Percentiles rank a stretch among this genome's conserved stretches.
phyloP scores from a whole-genome alignment of 2,113 vertebrate species.

The Trochalopteron elliotii region DNA sequence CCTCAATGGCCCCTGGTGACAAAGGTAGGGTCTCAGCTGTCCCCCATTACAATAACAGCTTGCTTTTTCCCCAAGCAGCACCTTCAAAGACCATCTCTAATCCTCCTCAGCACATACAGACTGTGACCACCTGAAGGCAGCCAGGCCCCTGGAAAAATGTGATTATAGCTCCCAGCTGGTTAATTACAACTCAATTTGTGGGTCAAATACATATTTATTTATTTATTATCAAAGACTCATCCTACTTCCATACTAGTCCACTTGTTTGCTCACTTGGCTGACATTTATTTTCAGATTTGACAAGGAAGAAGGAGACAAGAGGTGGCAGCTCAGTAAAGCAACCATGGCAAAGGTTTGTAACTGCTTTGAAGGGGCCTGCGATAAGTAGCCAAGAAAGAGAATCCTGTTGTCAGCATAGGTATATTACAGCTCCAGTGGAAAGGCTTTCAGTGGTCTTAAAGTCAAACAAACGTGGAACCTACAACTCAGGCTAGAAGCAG shows the following conservation, averaged over 20 bases:
- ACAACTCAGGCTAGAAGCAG: neutral
- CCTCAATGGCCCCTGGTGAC: neutral
- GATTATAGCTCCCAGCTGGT: neutral
- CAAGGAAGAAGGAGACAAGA: neutral
- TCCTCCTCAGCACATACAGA: neutral
- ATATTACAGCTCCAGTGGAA: neutral
- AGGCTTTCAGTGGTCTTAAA: neutral
- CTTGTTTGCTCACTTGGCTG: neutral
- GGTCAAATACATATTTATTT: neutral
- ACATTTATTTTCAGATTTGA: neutral
- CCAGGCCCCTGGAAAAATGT: neutral
- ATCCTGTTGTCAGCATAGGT: neutral
- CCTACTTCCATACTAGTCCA: neutral
- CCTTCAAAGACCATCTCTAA: neutral
- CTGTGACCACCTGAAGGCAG: rapidly evolving
- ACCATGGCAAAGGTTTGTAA: neutral
- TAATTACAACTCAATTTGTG: neutral
- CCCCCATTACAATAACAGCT: neutral
- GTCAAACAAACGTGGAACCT: neutral
- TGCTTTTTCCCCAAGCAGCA: neutral
- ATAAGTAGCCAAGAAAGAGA: neutral
- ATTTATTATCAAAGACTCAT: neutral
- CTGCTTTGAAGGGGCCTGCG: neutral
- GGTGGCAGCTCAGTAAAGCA: neutral
- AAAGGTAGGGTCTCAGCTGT: neutral